Percentiles rank a stretch among this genome's conserved stretches.
These are phyloP conservation scores for Gerris lacustris DNA, from an alignment of 2,888 invertebrate genomes.

Conservation along the genomic window DNA sequence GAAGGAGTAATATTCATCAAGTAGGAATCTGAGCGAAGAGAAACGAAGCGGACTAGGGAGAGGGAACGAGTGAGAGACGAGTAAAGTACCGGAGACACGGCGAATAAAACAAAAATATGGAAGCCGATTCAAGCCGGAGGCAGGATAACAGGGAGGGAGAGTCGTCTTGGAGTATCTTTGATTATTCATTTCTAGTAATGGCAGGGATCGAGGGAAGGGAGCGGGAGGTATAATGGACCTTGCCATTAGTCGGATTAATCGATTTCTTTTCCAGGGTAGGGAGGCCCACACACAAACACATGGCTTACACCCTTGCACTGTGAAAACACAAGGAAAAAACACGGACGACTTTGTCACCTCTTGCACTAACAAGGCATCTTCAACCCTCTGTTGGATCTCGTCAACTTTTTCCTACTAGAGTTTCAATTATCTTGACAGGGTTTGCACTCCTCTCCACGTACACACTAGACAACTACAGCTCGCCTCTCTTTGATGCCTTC, in stretches of 20 bases:
- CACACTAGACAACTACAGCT: background rate
- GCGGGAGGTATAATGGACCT: background rate
- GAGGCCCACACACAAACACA: background rate
- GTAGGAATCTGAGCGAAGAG: background rate
- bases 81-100: background rate
- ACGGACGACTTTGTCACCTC: background rate
- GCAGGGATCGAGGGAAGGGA: slow-evolving; percentile 20
- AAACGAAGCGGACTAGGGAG: background rate
- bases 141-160: background rate
- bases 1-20: background rate
- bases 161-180: slow-evolving; percentile 19
- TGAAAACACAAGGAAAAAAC: background rate
- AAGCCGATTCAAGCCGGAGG: background rate
- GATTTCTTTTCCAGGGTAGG: background rate
- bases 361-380: background rate
- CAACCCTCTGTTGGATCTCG: background rate
- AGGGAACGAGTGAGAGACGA: background rate
- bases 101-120: slow-evolving; percentile 2
- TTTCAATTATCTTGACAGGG: slow-evolving; percentile 1
- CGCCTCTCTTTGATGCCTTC: too few species aligned
- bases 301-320: background rate
- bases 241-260: background rate
- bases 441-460: background rate
- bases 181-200: slow-evolving; percentile 29
- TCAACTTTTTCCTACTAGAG: background rate